Conservation (phyloP, 2,888 invertebrate species). For the Lycophotia porphyrea region DNA sequence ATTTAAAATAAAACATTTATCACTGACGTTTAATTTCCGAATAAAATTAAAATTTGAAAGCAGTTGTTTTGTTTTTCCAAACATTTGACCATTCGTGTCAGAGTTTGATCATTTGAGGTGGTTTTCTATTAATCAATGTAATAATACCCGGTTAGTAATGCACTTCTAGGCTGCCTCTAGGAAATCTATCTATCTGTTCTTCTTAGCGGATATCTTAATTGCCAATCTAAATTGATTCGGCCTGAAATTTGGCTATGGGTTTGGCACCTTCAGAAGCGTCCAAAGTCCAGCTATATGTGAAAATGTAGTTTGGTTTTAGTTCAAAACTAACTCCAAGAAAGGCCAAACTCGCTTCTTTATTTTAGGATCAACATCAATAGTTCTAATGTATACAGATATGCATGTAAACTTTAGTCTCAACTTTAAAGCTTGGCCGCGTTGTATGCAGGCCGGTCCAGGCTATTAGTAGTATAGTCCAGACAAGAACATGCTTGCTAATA, state of each 20-base stretch:
- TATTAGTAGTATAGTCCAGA: not conserved
- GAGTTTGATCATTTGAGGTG: not conserved
- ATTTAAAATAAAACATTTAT: slow-evolving; percentile 53
- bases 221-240: not conserved
- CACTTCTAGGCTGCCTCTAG: not conserved
- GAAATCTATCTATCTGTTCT: not conserved
- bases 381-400: not conserved
- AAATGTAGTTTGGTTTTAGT: not conserved
- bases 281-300: not conserved
- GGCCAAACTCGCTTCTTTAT: not conserved
- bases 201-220: not conserved
- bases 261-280: not conserved
- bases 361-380: slow-evolving; percentile 5
- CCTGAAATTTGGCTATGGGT: not conserved
- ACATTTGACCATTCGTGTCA: not conserved
- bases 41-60: slow-evolving; percentile 23
- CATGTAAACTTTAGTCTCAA: not conserved
- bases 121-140: not conserved
- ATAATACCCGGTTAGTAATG: not conserved
- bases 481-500: not conserved
- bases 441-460: not conserved
- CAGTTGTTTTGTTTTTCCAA: not conserved
- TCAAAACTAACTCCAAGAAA: not conserved
- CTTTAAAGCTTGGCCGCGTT: not conserved
- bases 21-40: slow-evolving; percentile 32